Base-by-base conservation (phyloP, 1,140 invertebrate species). In the Psix sp. region DNA sequence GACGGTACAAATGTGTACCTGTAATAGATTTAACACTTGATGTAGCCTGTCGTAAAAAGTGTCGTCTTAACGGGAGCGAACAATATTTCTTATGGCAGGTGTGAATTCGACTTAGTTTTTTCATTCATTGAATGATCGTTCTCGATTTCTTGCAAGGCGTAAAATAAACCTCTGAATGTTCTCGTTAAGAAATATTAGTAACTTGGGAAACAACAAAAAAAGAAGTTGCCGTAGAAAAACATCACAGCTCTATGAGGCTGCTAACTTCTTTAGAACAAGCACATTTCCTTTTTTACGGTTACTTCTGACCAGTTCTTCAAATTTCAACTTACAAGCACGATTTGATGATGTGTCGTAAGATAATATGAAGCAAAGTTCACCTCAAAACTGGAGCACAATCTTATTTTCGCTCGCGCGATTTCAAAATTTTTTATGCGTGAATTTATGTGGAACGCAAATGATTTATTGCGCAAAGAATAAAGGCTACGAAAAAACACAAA, bases 11-110 rank as follows among this genome's bases (percentile, higher is more conserved):
- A 72, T 45, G 59, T 46, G 62, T 62, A 70, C 66, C 56, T 62
- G 40, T 71, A 43, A 71, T 63, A 57, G 68, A 65, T 65, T 57
- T 48, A 56, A 71, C 43, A 62, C 56, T 70, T 57, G 49, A 71
- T 40, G 57, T 17, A 17, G 40, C 6, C 24, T 13, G 31, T 71
- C 57, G 67, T 71, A 71, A 71, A 71, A 62, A 49, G 36, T 35
- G 20, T n/a, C 9, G n/a, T 15, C 35, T 17, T 14, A 49, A 70
- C 40, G 45, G 42, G 36, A 62, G 49, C 29, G 15, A 17, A 18
- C 57, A 49, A 21, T 48, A 56, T 43, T 62, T 57, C 43, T 38
- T 42, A 17, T 6, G 15, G 29, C 49, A 63, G 51, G 56, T 71
- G 67, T 63, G 31, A 63, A 43, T 42, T 16, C 36, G 5, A 33